Percentiles rank a stretch among this genome's conserved stretches.
Evolutionary conservation across 2,888 invertebrate genomes (phyloP).

Genomic region (Calliphora vomitoria): DNA sequence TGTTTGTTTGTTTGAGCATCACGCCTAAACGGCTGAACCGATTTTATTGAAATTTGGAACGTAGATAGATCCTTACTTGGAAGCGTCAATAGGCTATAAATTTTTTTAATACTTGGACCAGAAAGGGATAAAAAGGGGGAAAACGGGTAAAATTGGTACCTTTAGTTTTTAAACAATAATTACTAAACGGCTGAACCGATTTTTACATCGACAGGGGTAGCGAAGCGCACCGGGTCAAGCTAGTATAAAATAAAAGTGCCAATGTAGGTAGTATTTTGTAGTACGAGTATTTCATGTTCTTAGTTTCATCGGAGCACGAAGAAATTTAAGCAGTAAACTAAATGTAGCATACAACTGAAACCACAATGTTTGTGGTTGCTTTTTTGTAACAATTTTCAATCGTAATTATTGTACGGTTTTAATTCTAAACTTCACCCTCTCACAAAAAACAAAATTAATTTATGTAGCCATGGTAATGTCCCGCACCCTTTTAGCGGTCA

Average conservation of each 20-base stretch:
- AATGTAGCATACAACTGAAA: conserved; percentile 12
- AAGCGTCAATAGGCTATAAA: too few relatives aligned
- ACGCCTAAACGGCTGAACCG: too few relatives aligned
- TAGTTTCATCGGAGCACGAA: neutral
- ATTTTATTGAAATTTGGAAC: too few relatives aligned
- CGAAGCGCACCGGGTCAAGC: too few relatives aligned
- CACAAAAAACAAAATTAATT: neutral
- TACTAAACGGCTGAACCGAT: too few relatives aligned
- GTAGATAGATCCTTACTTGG: too few relatives aligned
- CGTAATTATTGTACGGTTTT: neutral
- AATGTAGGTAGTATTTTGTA: neutral
- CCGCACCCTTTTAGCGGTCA: neutral
- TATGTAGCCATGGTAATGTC: neutral
- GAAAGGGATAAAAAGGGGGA: too few relatives aligned
- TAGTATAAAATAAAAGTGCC: neutral
- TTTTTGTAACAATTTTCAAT: conserved; percentile 8
- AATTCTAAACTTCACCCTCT: conserved; percentile 18
- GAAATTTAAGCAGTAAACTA: conserved; percentile 10
- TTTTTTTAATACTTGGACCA: too few relatives aligned
- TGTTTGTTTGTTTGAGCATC: too few relatives aligned
- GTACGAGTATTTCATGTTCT: neutral
- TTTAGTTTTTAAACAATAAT: too few relatives aligned
- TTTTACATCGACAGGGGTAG: too few relatives aligned
- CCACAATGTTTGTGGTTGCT: neutral
- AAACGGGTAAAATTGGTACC: too few relatives aligned